Conservation (phyloP, 2,113 vertebrate species). For the Mesembrinibis cayennensis region DNA sequence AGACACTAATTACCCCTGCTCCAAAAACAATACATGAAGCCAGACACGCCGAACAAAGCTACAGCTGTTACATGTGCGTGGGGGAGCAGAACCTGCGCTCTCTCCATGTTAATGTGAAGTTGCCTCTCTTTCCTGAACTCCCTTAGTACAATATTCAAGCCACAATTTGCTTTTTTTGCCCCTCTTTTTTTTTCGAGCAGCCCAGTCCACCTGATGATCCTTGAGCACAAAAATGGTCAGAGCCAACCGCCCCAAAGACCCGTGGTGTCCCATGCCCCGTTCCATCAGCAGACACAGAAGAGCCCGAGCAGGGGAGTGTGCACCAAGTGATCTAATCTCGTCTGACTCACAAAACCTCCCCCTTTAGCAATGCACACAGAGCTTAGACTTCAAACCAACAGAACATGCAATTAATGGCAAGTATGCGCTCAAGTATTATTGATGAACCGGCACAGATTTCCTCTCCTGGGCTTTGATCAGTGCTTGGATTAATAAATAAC, state of each 20-base stretch:
- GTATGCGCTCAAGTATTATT: neutral
- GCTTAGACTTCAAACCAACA: neutral
- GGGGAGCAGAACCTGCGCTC: neutral
- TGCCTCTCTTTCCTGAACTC: neutral
- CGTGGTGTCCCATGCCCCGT: no score
- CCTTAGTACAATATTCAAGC: neutral
- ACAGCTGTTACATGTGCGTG: neutral
- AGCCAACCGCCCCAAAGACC: neutral
- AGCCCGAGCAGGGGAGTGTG: neutral
- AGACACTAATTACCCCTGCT: constrained; percentile 47
- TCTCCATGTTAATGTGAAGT: neutral
- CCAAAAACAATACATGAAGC: constrained; percentile 10
- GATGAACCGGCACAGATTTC: neutral
- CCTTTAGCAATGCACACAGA: neutral
- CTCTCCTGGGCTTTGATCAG: neutral
- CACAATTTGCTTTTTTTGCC: neutral
- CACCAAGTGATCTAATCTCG: neutral
- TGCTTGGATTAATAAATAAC: neutral
- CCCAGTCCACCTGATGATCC: neutral
- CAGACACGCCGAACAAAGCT: constrained; percentile 1
- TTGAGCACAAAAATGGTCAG: neutral
- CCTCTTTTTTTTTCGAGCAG: neutral
- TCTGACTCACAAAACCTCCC: neutral
- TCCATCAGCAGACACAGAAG: neutral
- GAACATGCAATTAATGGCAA: neutral